Evolutionary conservation across 2,888 invertebrate genomes (phyloP).

Genomic region (Limnephilus marmoratus): DNA sequence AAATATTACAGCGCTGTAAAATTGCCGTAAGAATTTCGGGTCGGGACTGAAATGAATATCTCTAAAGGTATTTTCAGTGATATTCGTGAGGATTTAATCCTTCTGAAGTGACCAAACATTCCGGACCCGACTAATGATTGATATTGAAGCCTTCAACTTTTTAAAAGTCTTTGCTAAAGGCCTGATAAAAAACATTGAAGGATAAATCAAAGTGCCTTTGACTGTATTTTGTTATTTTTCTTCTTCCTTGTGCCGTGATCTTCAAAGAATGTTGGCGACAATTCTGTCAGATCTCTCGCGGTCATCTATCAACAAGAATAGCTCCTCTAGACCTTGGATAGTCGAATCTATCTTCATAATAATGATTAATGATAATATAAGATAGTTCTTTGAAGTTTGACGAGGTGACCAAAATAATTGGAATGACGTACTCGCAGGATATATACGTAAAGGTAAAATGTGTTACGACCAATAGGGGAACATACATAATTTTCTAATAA

Average conservation of each 20-base stretch:
- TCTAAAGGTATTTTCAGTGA: background rate
- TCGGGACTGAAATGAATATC: constrained; percentile 2
- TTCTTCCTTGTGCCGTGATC: background rate
- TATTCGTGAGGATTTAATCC: background rate
- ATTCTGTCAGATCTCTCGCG: background rate
- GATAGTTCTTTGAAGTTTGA: background rate
- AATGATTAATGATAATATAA: background rate
- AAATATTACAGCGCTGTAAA: constrained; percentile 26
- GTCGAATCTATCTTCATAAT: background rate
- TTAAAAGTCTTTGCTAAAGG: background rate
- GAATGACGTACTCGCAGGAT: too few species aligned
- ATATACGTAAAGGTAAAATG: too few species aligned
- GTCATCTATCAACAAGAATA: background rate
- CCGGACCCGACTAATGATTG: background rate
- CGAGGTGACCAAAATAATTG: background rate
- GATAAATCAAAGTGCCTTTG: background rate
- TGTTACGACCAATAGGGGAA: too few species aligned
- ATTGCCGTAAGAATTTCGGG: constrained; percentile 8
- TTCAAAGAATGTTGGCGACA: background rate
- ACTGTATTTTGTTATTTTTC: background rate
- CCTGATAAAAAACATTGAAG: background rate
- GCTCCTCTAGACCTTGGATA: background rate
- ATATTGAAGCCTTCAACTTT: background rate
- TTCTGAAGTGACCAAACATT: background rate
- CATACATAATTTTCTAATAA: too few species aligned